Conservation (phyloP, 2,888 invertebrate genomes). For the Phortica okadai region DNA sequence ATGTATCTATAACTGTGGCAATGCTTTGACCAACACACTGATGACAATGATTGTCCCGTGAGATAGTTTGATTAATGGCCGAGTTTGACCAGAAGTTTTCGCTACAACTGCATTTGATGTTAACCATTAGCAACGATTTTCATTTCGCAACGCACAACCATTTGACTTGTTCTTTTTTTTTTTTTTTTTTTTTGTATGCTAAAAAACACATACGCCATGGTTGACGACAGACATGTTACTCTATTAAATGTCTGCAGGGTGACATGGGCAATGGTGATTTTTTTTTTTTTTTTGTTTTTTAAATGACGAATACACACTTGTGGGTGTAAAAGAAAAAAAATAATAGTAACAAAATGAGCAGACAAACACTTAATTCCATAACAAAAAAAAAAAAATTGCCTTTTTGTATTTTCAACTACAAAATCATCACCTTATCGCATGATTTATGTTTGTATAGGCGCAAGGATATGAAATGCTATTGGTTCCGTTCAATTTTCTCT, state of each 20-base stretch:
- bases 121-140: slow-evolving; percentile 26
- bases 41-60: slow-evolving; percentile 60
- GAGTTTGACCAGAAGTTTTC: slow-evolving; percentile 29
- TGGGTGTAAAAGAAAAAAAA: slow-evolving; percentile 6
- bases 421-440: slow-evolving; percentile 69
- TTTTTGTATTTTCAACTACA: slow-evolving; percentile 55
- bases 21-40: slow-evolving; percentile 46
- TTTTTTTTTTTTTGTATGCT: not conserved
- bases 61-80: slow-evolving; percentile 75
- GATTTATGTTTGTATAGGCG: slow-evolving; percentile 58
- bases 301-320: slow-evolving; percentile 42
- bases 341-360: not conserved
- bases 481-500: slow-evolving; percentile 62
- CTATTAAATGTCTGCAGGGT: slow-evolving; percentile 20
- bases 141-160: not conserved
- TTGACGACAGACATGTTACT: slow-evolving; percentile 13
- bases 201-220: not conserved
- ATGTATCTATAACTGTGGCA: slow-evolving; percentile 10
- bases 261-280: slow-evolving; percentile 12
- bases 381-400: slow-evolving; percentile 48
- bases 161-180: not conserved
- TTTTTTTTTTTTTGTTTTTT: slow-evolving; percentile 36
- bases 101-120: slow-evolving; percentile 13
- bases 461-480: slow-evolving; percentile 48
- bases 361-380: not conserved